Evolutionary conservation across 2,797 vertebrate species (phyloP).

Genomic region (Scarus forsteni): DNA sequence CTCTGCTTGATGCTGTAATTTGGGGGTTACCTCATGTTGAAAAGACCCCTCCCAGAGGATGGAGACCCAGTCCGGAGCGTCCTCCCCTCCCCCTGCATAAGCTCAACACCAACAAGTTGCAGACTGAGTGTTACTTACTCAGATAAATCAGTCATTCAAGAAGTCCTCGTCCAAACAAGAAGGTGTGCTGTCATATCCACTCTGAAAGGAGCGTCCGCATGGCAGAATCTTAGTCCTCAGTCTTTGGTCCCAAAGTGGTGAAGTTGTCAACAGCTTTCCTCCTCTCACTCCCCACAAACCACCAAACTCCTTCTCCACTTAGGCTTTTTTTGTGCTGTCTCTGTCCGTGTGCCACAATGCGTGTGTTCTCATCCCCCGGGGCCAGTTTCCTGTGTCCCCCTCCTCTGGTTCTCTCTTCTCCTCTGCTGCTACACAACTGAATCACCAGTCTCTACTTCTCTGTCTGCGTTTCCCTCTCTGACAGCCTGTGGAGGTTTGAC

Average conservation of each 20-base stretch:
- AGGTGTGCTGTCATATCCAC: constrained; percentile 35
- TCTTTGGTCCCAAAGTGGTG: constrained; percentile 34
- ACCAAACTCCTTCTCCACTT: constrained; percentile 17
- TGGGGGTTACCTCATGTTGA: constrained; percentile 63
- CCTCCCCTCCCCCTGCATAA: constrained; percentile 77
- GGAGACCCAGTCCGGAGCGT: constrained; percentile 58
- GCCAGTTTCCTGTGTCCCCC: constrained; percentile 56
- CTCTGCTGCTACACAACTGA: constrained; percentile 10
- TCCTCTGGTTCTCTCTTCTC: constrained; percentile 1
- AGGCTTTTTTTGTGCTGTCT: constrained; percentile 18
- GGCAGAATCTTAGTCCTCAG: constrained; percentile 24
- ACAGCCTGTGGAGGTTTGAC: constrained; percentile 50
- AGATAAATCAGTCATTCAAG: constrained; percentile 37
- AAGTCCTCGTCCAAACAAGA: constrained; percentile 43
- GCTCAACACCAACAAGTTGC: constrained; percentile 44
- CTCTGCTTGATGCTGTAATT: constrained; percentile 47
- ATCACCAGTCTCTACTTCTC: constrained; percentile 35
- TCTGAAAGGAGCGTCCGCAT: constrained; percentile 24
- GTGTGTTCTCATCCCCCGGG: constrained; percentile 40
- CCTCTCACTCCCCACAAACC: constrained; percentile 26
- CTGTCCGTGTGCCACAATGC: constrained; percentile 47
- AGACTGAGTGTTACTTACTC: constrained; percentile 66
- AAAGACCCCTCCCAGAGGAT: constrained; percentile 70
- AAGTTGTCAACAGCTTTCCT: constrained; percentile 40
- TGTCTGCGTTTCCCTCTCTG: constrained; percentile 34